phyloP scores from a whole-genome alignment of 2,113 vertebrate genomes.

The Ceratotherium simum region DNA sequence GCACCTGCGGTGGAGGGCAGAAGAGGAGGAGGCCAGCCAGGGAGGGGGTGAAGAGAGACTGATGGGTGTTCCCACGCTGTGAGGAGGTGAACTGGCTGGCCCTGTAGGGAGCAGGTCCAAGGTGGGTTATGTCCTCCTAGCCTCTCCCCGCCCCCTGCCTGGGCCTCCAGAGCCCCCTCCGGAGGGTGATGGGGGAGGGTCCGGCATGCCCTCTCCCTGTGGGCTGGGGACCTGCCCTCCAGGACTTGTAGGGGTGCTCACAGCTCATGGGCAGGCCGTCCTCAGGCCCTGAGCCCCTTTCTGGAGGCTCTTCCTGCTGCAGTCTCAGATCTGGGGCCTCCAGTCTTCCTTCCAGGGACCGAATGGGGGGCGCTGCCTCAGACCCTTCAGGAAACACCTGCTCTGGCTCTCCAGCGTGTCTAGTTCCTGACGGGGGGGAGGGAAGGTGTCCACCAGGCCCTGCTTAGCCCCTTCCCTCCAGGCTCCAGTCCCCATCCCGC shows the following conservation, averaged over 20 bases:
- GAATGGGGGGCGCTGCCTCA: background rate
- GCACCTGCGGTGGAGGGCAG: background rate
- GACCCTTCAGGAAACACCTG: background rate
- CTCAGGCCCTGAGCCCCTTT: background rate
- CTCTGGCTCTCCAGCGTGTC: too few species aligned
- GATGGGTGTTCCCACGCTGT: too few species aligned
- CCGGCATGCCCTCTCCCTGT: background rate
- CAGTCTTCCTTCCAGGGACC: background rate
- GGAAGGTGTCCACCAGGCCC: too few species aligned
- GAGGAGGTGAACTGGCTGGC: too few species aligned
- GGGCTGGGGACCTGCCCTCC: too few species aligned
- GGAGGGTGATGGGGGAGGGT: background rate
- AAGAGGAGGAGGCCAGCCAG: too few species aligned
- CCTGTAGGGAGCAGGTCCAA: background rate
- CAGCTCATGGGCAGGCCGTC: fast-evolving
- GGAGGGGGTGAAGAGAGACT: background rate
- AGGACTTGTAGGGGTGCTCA: background rate
- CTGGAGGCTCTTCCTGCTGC: background rate
- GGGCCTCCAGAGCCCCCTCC: background rate
- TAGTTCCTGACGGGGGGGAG: background rate
- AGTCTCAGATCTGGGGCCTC: background rate
- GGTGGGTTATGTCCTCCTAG: background rate
- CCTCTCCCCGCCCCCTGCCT: background rate
- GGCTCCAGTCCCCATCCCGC: fast-evolving
- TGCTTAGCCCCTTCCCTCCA: background rate